Evolutionary conservation across 2,888 invertebrate genomes (phyloP).

Genomic region (Lottia scabra): DNA sequence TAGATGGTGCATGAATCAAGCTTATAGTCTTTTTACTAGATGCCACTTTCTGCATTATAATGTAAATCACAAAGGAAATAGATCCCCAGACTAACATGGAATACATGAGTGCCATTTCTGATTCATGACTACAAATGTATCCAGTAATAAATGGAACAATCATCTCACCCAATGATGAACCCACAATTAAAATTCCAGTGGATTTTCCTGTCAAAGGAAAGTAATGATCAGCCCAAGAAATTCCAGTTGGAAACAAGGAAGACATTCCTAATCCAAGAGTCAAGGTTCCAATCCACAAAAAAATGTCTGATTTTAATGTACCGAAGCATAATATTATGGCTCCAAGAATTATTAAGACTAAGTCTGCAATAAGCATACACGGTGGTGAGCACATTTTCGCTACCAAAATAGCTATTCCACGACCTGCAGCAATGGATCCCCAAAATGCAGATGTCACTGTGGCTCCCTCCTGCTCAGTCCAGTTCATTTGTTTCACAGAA

Average conservation of each 20-base stretch:
- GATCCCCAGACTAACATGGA: conserved; percentile 56
- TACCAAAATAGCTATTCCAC: conserved; percentile 69
- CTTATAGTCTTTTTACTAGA: conserved; percentile 31
- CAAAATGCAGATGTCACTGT: conserved; percentile 70
- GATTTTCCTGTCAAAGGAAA: conserved; percentile 70
- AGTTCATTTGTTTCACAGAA: conserved; percentile 59
- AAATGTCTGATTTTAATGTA: conserved; percentile 46
- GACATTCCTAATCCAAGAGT: conserved; percentile 70
- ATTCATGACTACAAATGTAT: conserved; percentile 60
- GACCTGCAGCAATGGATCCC: conserved; percentile 69
- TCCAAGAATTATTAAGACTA: conserved; percentile 60
- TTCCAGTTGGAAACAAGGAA: conserved; percentile 70
- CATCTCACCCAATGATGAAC: conserved; percentile 70
- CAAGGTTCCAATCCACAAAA: conserved; percentile 68
- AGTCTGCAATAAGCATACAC: conserved; percentile 66
- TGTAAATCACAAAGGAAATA: conserved; percentile 55
- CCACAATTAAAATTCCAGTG: conserved; percentile 69
- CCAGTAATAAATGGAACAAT: conserved; percentile 66
- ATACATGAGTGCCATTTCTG: conserved; percentile 67
- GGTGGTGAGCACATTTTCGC: conserved; percentile 66
- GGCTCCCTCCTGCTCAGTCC: conserved; percentile 64
- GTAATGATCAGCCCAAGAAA: conserved; percentile 70
- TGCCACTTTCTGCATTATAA: conserved; percentile 64
- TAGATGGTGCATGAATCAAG: background rate
- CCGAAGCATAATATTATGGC: conserved; percentile 63